Conservation (phyloP, 2,888 invertebrate species). For the Tetheella fluctuosa region DNA sequence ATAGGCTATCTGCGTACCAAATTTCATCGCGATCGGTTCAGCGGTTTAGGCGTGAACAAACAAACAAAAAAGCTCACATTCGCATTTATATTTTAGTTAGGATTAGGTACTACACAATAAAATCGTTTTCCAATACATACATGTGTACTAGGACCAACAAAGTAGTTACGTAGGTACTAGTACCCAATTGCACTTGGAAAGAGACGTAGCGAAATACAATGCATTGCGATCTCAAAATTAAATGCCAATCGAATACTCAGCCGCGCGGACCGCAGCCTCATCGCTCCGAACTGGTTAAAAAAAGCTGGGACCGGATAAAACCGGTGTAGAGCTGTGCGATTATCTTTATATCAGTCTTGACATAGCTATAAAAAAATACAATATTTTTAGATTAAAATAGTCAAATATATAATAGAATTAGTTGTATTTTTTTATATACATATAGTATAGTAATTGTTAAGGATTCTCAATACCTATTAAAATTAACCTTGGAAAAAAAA, state of each 20-base stretch:
- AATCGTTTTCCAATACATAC: background rate
- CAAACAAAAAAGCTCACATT: too few species aligned
- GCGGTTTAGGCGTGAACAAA: too few species aligned
- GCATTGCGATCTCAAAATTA: conserved; percentile 69
- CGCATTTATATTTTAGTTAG: too few species aligned
- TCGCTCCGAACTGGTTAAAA: conserved; percentile 45
- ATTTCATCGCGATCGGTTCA: too few species aligned
- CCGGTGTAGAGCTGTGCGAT: conserved; percentile 37
- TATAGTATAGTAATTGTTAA: too few species aligned
- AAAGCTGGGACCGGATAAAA: conserved; percentile 42
- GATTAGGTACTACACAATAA: background rate
- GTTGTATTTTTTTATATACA: too few species aligned
- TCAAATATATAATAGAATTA: background rate
- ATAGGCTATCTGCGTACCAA: too few species aligned
- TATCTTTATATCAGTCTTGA: background rate
- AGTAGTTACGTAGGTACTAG: background rate
- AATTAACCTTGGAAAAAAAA: background rate
- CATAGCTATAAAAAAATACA: too few species aligned
- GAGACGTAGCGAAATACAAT: conserved; percentile 41
- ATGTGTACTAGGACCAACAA: background rate
- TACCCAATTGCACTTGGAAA: conserved; percentile 15
- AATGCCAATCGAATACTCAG: conserved; percentile 75
- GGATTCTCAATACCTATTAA: too few species aligned
- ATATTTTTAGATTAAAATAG: background rate
- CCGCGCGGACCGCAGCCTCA: conserved; percentile 54